These are phyloP conservation scores for Rotaria socialis DNA, from an alignment of 2,888 invertebrate species.

Conservation along the genomic window DNA sequence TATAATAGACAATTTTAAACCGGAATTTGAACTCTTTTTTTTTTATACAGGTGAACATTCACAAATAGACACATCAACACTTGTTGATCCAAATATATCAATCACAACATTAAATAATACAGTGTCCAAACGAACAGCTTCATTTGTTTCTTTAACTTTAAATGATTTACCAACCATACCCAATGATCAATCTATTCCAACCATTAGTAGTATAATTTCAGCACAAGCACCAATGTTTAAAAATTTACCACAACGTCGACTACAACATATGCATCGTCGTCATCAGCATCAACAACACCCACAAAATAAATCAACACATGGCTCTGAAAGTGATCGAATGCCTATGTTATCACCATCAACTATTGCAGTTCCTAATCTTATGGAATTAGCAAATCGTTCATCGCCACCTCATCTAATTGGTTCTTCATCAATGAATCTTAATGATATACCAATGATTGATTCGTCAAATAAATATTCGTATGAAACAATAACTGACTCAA, in stretches of 20 bases:
- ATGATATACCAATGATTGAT: not conserved
- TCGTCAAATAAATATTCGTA: not conserved
- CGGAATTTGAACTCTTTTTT: too few relatives aligned
- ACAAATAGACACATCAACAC: not conserved
- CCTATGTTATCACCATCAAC: not conserved
- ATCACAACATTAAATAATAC: not conserved
- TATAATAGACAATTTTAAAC: too few relatives aligned
- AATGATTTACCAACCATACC: not conserved
- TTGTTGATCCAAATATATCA: not conserved
- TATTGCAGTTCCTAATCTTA: not conserved
- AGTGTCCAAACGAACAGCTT: not conserved
- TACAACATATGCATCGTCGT: not conserved
- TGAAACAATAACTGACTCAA: not conserved
- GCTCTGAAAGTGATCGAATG: not conserved
- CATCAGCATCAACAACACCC: not conserved
- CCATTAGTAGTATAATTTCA: not conserved
- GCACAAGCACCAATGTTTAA: not conserved
- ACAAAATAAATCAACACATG: not conserved
- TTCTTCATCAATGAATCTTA: not conserved
- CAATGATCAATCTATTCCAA: not conserved
- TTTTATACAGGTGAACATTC: not conserved
- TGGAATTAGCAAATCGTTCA: not conserved
- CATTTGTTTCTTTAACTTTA: not conserved
- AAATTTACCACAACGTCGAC: not conserved
- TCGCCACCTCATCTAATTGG: too few relatives aligned